A percentile compares a stretch with the other conserved stretches of the same genome.
Evolutionary conservation across 2,113 vertebrate species (phyloP).

Genomic region (Chaetorhynchus papuensis): DNA sequence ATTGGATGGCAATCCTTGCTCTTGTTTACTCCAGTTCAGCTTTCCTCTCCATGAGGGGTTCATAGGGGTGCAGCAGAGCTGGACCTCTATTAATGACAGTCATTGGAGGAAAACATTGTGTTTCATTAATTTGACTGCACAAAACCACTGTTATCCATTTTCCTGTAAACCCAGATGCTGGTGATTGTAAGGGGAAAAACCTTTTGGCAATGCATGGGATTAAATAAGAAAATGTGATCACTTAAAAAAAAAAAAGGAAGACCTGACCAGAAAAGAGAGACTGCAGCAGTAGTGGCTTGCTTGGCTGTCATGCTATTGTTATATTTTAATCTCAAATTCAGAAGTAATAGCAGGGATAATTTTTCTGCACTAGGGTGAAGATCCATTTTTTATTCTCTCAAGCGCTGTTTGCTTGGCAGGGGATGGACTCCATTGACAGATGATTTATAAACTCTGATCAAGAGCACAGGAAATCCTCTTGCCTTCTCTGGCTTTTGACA

Average conservation of each 20-base stretch:
- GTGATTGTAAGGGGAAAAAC: neutral
- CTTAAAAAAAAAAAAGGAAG: neutral
- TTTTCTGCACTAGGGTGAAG: neutral
- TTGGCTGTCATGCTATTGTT: neutral
- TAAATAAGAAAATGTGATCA: neutral
- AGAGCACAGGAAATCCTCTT: neutral
- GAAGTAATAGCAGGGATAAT: neutral
- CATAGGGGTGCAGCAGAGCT: neutral
- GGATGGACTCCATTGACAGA: neutral
- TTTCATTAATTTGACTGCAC: neutral
- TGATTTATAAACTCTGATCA: constrained; percentile 2
- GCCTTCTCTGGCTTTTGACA: neutral
- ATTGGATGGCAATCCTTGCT: neutral
- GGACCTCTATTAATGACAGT: neutral
- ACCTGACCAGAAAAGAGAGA: neutral
- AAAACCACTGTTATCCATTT: neutral
- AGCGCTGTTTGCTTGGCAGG: neutral
- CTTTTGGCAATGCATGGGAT: neutral
- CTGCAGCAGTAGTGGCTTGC: neutral
- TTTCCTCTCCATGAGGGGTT: neutral
- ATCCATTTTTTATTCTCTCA: neutral
- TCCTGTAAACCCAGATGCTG: neutral
- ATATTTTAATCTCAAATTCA: neutral
- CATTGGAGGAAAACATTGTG: neutral
- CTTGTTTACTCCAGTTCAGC: neutral